Percentiles rank a stretch among this genome's conserved stretches.
Evolutionary conservation across 1,140 invertebrate genomes (phyloP).

Genomic region (Euwallacea fornicatus): DNA sequence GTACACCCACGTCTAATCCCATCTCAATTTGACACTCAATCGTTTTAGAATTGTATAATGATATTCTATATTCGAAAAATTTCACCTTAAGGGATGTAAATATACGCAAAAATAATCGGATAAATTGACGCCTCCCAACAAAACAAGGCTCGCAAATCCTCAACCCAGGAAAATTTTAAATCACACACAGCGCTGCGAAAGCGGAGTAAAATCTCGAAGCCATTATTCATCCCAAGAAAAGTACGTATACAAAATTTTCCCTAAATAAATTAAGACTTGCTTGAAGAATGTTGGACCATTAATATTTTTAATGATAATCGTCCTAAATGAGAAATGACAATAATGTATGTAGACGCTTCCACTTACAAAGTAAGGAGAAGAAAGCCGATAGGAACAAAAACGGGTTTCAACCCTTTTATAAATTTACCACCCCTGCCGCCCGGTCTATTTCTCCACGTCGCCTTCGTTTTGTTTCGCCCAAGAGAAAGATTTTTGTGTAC

Average conservation of each 20-base stretch:
- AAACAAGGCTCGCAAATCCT: constrained; percentile 22
- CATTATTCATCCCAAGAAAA: constrained; percentile 46
- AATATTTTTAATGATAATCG: constrained; percentile 54
- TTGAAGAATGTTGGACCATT: constrained; percentile 52
- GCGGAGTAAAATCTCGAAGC: constrained; percentile 37
- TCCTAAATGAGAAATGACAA: constrained; percentile 52
- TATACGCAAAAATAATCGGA: constrained; percentile 31
- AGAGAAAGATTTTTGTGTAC: constrained; percentile 43
- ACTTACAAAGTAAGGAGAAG: constrained; percentile 44
- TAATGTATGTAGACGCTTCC: constrained; percentile 52
- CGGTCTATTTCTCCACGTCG: constrained; percentile 44
- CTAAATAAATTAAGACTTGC: constrained; percentile 52
- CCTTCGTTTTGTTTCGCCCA: constrained; percentile 48
- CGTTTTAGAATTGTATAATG: no score
- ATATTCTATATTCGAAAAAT: neutral
- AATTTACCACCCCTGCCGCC: constrained; percentile 34
- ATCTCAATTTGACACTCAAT: no score
- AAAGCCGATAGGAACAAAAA: constrained; percentile 46
- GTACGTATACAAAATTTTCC: constrained; percentile 50
- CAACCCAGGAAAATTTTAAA: constrained; percentile 41
- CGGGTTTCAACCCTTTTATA: constrained; percentile 47
- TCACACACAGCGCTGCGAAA: constrained; percentile 38
- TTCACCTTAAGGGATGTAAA: constrained; percentile 12
- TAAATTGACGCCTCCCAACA: constrained; percentile 23
- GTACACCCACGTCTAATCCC: no score